A percentile compares a stretch with the other conserved stretches of the same genome.
These are phyloP conservation scores for Eidolon dupreanum DNA, from an alignment of 2,797 vertebrate species.

Conservation along the genomic window DNA sequence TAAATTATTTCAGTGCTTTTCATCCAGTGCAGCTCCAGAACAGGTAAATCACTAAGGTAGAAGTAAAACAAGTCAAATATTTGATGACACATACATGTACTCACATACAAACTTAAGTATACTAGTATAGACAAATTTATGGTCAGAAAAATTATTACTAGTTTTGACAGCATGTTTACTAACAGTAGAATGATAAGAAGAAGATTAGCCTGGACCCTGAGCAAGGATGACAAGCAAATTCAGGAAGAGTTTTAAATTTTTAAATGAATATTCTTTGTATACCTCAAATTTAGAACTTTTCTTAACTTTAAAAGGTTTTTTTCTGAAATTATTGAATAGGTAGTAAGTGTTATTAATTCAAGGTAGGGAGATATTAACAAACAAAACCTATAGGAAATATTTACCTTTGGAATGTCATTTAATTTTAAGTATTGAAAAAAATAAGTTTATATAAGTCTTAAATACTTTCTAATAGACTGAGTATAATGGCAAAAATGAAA, in stretches of 20 bases:
- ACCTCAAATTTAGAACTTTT: constrained; percentile 48
- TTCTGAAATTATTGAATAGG: background rate
- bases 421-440: background rate
- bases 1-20: constrained; percentile 16
- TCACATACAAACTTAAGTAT: background rate
- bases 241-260: background rate
- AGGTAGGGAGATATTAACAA: background rate
- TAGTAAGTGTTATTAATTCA: background rate
- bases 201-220: background rate
- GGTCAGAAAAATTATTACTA: background rate
- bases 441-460: background rate
- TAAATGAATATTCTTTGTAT: constrained; percentile 50
- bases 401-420: background rate
- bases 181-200: background rate
- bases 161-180: background rate
- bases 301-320: background rate
- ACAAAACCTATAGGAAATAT: background rate
- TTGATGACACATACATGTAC: background rate
- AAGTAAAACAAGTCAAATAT: background rate
- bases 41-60: background rate
- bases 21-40: background rate
- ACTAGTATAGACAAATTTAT: background rate
- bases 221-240: background rate
- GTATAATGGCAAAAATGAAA: background rate
- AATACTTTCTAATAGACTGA: background rate